Evolutionary conservation across 2,113 vertebrate species (phyloP), one percentile per base, ranked within the genome.

Genomic region (Oncorhynchus gorbuscha): DNA sequence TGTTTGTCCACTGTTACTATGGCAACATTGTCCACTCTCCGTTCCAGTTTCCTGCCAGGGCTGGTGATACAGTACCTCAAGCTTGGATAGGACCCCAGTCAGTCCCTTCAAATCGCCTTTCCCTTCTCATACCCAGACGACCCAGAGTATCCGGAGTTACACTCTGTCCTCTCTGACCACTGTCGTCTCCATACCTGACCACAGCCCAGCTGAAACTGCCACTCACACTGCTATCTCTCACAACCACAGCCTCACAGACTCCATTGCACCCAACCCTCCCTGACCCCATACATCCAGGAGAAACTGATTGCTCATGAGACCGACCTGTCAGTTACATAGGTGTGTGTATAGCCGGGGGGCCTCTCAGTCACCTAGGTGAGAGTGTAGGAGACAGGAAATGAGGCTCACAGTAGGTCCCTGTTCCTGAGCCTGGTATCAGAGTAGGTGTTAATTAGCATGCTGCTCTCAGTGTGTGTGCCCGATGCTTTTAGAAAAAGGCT

Each of bases 11-110:
- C 73, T 79, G 74, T 74, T 69, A 55, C 49, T 2, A 69, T 72
- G 81, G 76, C 81, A 85, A 69, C 24, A 58, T 12, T 9, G 49
- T 64, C 64, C 68, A 66, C 14, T 67, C 55, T 20, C 18, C 6
- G n/a, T 77, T 76, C 81, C 76, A 75, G 65, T 79, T 76, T 65
- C 39, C 30, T 71, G 76, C 79, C 72, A 72, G 32, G 51, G 72
- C 75, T 76, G 79, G 74, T 73, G 58, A 61, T 68, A 72, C 6
- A 35, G 35, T 35, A 35, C 73, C 76, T 78, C 49, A 9, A 72
- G 74, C 71, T 51, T 70, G 66, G 64, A 45, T 49, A 1, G 51
- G n/a, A 24, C 73, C 76, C 78, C 65, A 73, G 68, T 76, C 66
- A 20, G 11, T 20, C 28, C 32, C 32, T 18, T 16, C 30, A 35